phyloP scores from a whole-genome alignment of 1,140 invertebrate genomes.

The Procambarus virginalis region DNA sequence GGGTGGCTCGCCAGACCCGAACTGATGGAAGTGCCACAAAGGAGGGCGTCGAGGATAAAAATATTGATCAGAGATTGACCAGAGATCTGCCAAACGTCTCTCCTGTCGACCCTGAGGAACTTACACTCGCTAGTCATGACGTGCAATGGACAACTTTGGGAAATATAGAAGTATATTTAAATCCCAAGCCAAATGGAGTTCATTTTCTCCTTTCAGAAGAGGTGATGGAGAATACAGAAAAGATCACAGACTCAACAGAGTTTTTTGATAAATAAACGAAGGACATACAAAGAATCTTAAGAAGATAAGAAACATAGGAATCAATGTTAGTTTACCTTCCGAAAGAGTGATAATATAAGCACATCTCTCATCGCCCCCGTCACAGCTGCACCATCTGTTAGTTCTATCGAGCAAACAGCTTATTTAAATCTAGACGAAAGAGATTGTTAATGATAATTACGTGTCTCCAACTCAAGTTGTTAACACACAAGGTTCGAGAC shows the following conservation, averaged over 20 bases:
- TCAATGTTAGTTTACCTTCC: constrained; percentile 35
- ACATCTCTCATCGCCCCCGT: not conserved
- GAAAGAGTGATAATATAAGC: not conserved
- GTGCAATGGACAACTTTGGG: constrained; percentile 6
- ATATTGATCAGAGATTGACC: constrained; percentile 13
- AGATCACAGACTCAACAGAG: not conserved
- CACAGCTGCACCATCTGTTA: not conserved
- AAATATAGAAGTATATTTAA: constrained; percentile 37
- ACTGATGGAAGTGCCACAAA: not conserved
- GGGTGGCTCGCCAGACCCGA: not conserved
- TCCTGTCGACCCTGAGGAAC: constrained; percentile 31
- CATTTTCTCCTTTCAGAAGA: constrained; percentile 3
- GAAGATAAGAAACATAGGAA: constrained; percentile 7
- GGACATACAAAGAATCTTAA: constrained; percentile 25
- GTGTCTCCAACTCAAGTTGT: not conserved
- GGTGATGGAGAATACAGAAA: not conserved
- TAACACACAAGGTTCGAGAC: not conserved
- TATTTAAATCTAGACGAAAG: not conserved
- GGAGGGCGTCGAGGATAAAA: not conserved
- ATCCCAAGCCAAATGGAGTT: constrained; percentile 16
- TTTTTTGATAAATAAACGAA: too few relatives aligned
- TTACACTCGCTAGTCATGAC: constrained; percentile 14
- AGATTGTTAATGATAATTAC: constrained; percentile 1
- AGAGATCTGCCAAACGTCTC: constrained; percentile 8
- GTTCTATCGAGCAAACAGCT: not conserved